These are phyloP conservation scores for Peromyscus californicus DNA, from an alignment of 2,113 vertebrate species.

Conservation along the genomic window DNA sequence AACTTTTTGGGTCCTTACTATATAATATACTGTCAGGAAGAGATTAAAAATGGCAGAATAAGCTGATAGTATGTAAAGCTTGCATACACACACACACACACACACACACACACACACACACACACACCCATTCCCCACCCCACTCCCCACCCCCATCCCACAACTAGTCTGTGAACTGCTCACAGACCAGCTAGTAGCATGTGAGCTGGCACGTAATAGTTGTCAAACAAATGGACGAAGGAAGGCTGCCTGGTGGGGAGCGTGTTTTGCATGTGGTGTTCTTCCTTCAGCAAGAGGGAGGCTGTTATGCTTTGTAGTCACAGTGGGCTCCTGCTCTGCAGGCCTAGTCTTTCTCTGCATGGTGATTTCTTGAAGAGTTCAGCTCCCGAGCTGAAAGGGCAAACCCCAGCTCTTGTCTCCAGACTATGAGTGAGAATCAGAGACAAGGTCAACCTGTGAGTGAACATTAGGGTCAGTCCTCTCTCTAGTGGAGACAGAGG, in stretches of 20 bases:
- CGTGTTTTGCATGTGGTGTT: not conserved
- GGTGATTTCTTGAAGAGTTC: not conserved
- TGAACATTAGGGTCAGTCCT: not conserved
- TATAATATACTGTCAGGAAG: not conserved
- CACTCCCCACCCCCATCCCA: no score
- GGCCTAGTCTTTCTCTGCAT: not conserved
- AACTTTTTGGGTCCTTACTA: not conserved
- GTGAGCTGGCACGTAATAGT: not conserved
- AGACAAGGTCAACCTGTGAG: not conserved
- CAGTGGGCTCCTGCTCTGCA: not conserved
- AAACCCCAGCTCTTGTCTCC: not conserved
- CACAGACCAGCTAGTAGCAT: not conserved
- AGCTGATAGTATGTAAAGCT: not conserved
- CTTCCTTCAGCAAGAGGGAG: not conserved
- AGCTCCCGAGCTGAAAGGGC: not conserved
- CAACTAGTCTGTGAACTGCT: not conserved
- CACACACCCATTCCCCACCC: not conserved
- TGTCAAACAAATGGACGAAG: not conserved
- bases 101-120: not conserved
- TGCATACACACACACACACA: not conserved
- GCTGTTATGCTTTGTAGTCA: accelerated
- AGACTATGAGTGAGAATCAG: not conserved
- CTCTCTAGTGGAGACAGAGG: conserved; percentile 35
- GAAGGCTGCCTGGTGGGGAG: not conserved
- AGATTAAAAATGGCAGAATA: conserved; percentile 2